These are phyloP conservation scores for Scaptomyza hsui DNA, from an alignment of 1,140 invertebrate species.

Conservation along the genomic window DNA sequence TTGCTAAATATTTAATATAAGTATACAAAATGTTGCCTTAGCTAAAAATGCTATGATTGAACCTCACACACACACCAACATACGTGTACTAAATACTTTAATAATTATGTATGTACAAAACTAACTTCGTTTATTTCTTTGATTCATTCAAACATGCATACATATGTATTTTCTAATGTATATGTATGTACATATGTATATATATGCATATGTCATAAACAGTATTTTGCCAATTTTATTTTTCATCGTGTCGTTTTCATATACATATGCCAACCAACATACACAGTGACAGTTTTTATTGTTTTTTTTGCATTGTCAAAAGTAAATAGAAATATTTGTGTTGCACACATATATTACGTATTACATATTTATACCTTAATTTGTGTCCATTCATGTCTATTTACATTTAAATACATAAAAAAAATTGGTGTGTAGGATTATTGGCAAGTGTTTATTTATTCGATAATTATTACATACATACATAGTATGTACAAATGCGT, in stretches of 20 bases:
- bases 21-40: slow-evolving; percentile 14
- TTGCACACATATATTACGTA: slow-evolving; percentile 22
- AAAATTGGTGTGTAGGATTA: slow-evolving; percentile 7
- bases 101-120: slow-evolving; percentile 22
- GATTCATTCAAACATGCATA: slow-evolving; percentile 22
- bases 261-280: no score
- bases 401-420: neutral
- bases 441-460: slow-evolving; percentile 17
- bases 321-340: slow-evolving; percentile 22
- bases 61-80: slow-evolving; percentile 24
- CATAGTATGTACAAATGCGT: slow-evolving; percentile 24
- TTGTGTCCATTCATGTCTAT: slow-evolving; percentile 13
- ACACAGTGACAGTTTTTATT: slow-evolving; percentile 14
- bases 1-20: slow-evolving; percentile 20
- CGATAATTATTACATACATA: slow-evolving; percentile 14
- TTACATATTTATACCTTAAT: slow-evolving; percentile 7
- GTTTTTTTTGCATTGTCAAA: slow-evolving; percentile 17
- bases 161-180: slow-evolving; percentile 6
- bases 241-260: slow-evolving; percentile 17
- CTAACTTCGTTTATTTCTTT: slow-evolving; percentile 41
- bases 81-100: slow-evolving; percentile 37
- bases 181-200: slow-evolving; percentile 1
- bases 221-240: slow-evolving; percentile 31
- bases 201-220: slow-evolving; percentile 31
- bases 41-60: slow-evolving; percentile 16